Conservation (phyloP, 2,113 vertebrate genomes). For the Himantopus leucocephalus region DNA sequence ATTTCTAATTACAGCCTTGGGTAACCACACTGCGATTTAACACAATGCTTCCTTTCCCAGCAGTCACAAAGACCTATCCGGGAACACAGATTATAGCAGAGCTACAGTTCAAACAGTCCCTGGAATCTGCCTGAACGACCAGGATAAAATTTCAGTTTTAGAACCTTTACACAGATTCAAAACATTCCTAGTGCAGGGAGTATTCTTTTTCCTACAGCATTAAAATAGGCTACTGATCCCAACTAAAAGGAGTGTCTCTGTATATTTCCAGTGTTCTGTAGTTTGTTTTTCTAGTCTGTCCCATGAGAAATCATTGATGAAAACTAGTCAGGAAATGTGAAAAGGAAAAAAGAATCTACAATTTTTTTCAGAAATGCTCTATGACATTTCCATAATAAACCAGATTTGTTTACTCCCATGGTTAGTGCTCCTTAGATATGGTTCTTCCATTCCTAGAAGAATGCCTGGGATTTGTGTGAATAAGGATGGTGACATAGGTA, state of each 20-base stretch:
- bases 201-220: neutral
- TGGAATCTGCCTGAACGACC: neutral
- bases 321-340: neutral
- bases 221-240: neutral
- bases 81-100: neutral
- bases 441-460: neutral
- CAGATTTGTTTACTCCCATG: neutral
- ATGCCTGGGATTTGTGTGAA: neutral
- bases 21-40: neutral
- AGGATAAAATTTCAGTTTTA: neutral
- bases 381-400: neutral
- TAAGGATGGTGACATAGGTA: neutral
- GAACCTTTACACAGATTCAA: neutral
- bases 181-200: neutral
- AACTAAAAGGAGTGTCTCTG: neutral
- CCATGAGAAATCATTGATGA: neutral
- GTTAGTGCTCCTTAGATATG: neutral
- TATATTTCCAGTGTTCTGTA: neutral
- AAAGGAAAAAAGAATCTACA: neutral
- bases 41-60: neutral
- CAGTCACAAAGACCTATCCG: neutral
- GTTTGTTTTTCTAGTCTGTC: neutral
- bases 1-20: neutral
- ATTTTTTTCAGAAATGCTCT: neutral
- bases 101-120: neutral